Conservation (phyloP, 2,113 vertebrate genomes). For the Rafetus swinhoei region DNA sequence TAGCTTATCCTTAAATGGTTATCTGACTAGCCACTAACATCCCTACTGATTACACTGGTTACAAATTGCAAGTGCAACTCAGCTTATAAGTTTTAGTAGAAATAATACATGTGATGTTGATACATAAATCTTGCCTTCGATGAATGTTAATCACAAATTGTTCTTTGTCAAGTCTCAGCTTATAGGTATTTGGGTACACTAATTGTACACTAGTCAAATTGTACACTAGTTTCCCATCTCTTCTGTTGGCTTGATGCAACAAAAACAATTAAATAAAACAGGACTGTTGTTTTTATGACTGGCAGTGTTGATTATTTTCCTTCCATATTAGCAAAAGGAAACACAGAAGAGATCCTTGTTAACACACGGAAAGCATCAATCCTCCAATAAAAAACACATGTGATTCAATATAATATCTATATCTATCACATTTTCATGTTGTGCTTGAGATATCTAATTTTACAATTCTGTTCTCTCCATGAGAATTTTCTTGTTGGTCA, state of each 20-base stretch:
- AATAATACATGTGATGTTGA: neutral
- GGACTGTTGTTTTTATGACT: accelerated
- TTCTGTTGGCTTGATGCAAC: neutral
- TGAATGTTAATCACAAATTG: accelerated
- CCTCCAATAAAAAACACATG: neutral
- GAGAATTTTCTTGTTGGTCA: neutral
- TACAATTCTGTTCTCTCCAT: neutral
- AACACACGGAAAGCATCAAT: neutral
- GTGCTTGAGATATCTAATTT: neutral
- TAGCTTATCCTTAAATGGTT: too few relatives aligned
- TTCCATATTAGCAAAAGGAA: neutral
- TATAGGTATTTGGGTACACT: neutral
- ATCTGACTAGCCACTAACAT: too few relatives aligned
- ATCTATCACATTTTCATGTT: neutral
- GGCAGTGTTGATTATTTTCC: neutral
- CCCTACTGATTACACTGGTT: neutral
- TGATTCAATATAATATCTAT: neutral
- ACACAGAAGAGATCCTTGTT: neutral
- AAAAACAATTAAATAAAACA: neutral
- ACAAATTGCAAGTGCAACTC: accelerated
- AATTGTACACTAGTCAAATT: too few relatives aligned
- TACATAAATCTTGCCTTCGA: neutral
- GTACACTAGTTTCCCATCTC: neutral
- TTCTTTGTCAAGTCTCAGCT: accelerated
- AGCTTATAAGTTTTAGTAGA: accelerated